Base-by-base conservation (phyloP, 2,888 invertebrate species). In the Microplitis manilae region DNA sequence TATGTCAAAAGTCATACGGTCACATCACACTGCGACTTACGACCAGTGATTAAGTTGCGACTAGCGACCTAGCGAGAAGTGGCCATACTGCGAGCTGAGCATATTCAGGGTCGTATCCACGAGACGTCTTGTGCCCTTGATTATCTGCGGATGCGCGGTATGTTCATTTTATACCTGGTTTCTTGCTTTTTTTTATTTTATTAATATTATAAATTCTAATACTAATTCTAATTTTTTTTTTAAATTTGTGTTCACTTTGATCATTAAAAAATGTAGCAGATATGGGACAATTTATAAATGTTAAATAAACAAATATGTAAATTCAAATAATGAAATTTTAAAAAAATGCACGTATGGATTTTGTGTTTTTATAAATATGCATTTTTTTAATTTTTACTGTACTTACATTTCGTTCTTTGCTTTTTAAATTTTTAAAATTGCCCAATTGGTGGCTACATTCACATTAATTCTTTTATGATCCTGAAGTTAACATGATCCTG, bases 71-170 rank as follows among this genome's bases (percentile, higher is more conserved):
- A 50, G 4, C 13, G 50, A 69, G 68, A 72, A 77, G 78, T 81
- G 73, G 80, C 82, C 81, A 82, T 81, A 79, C 79, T 80, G 78
- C 80, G 76, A 77, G 81, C 77, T 72, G 30, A 30, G 30, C 30
- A 30, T 30, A 30, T 65, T 68, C 81, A 81, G 80, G 77, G 20
- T 67, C 80, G 81, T 80, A 77, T 17, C 78, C 59, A 41, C 41
- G 65, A 65, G 65, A 65, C 65, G 30, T 30, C 30, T 20, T 30
- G 65, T 65, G 65, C 65, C 65, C 65, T 65, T 65, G 65, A 30
- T 20, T 65, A 17, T 65, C 30, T 30, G 65, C 65, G 5, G 30
- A 13, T 65, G 65, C 65, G 65, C 65, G 20, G 7, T 30, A 20
- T 9, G 20, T 30, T 30, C 65, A 15, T 15, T n/a, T 1, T 65